Base-by-base conservation (phyloP, 2,113 vertebrate genomes). In the Melanerpes aurifrons region DNA sequence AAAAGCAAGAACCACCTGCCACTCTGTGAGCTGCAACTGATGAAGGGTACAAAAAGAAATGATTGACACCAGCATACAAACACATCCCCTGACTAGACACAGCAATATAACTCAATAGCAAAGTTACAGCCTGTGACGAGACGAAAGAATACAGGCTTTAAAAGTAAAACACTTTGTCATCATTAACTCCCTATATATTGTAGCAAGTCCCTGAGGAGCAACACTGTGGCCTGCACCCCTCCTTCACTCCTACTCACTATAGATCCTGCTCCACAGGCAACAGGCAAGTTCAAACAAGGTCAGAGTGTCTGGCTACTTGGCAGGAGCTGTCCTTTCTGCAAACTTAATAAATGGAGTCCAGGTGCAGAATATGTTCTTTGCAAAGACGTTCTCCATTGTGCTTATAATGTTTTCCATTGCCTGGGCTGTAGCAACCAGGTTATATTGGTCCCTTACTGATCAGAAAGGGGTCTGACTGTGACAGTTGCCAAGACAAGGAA, bases 281-380 rank as follows among this genome's bases (percentile, higher is more conserved):
- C 93, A 94, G 91, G 87, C 73, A 87, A 74, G 94, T 97, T 97
- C 96, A 97, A 93, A 94, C 69, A 89, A 97, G 95, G 92, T 93
- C 86, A 95, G 71, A 89, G 37, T 53, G 87, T 92, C 92, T 95
- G 90, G 72, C 82, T 96, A 96, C 95, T 95, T 97, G 93, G 91
- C 95, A 95, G 90, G 77, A 86, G 86, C 78, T 56, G 78, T 95
- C 84, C 91, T 95, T 95, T 97, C 91, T 96, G 62, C 59, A 96
- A 91, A 83, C 75, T 84, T 96, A 90, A 92, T 92, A 94, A 95
- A 92, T 89, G 83, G 72, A 94, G 85, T 91, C 86, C 93, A 96
- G 91, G 96, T 86, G 91, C 72, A 94, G 78, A 74, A 95, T 87
- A 87, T 57, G 68, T 16, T 76, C 78, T 92, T 90, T 95, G 87